Base-by-base conservation (phyloP, 2,888 invertebrate species). In the Cantharis lateralis region DNA sequence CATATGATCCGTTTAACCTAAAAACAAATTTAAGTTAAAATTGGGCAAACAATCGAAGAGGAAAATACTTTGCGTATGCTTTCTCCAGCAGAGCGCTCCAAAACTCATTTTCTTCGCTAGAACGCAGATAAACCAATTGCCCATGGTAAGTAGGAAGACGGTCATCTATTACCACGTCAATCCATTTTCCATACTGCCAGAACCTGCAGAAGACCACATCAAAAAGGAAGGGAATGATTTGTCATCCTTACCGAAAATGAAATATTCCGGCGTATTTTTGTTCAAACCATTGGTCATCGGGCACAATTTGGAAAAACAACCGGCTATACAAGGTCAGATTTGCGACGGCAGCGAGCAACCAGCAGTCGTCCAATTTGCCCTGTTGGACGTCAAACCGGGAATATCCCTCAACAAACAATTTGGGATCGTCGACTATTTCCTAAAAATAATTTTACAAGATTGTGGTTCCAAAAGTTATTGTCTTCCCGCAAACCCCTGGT, bases 341-440 rank as follows among this genome's bases (percentile, higher is more conserved):
- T 11, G 98, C 98, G 0, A 97, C 95, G 4, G 99, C 99, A 0
- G 98, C 98, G 74, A 98, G 89, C 10, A 98, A 90, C 98, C 98
- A 99, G 87, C 98, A 99, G 88, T 99, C 98, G 5, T 98, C 98
- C 20, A 98, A 89, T 90, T 98, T 98, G 72, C 98, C 98, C 88
- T 99, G 99, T 84, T 97, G 96, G 1, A 99, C 97, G 89, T 99
- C 99, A 90, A 99, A 99, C 73, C 99, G 92, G 20, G 97, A 96
- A 88, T 96, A 98, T 1, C 98, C 98, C 84, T 96, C 98, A 62
- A 96, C 95, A 87, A 99, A 98, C 79, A 98, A 93, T 85, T 96
- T 93, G 0, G 99, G 98, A 85, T 96, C 91, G 63, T 93, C 92
- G 78, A 91, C 90, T 78, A 99, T 95, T 90, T 99, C 96, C 97